Base-by-base conservation (phyloP, 1,140 invertebrate species). In the Ruditapes philippinarum region DNA sequence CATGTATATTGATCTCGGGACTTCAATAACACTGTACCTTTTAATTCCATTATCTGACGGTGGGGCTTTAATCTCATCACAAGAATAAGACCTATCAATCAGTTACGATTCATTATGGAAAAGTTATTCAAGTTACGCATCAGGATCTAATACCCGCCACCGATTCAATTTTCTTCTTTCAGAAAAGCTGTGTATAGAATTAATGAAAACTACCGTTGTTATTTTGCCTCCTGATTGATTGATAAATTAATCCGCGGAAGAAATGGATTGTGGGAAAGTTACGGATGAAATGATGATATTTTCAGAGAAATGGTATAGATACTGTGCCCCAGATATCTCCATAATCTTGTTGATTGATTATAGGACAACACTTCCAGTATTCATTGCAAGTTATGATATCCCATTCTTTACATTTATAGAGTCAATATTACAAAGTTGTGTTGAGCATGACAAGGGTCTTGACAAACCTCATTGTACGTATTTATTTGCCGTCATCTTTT, bases 121-220 rank as follows among this genome's bases (percentile, higher is more conserved):
- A 70, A 70, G 65, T 70, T 38, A 70, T 70, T 70, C 65, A 38
- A 38, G 65, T n/a, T 38, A 19, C 33, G 33, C 65, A 31, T 14
- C 2, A 36, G 22, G 33, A 70, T 70, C 36, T 33, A 70, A 70
- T 70, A 70, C 65, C 4, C 33, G 36, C 31, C 65, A 17, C 62
- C 0, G 36, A 70, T 70, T 25, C 65, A 70, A 70, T 70, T 38
- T 70, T 70, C 65, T 70, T 70, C 33, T 25, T 28, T 70, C 4
- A 33, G 65, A 11, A 17, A 70, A 70, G 28, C 65, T 5, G 65
- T 70, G 36, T 70, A 70, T n/a, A 38, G 49, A 78, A 78, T 78
- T 78, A 49, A 78, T 78, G 73, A 78, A 54, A 78, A 78, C 19
- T 45, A 78, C 73, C 11, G 42, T 49, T 49, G 40, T 78, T 78